These are phyloP conservation scores for Lepidonotus clava DNA, from an alignment of 2,888 invertebrate species.

Conservation along the genomic window DNA sequence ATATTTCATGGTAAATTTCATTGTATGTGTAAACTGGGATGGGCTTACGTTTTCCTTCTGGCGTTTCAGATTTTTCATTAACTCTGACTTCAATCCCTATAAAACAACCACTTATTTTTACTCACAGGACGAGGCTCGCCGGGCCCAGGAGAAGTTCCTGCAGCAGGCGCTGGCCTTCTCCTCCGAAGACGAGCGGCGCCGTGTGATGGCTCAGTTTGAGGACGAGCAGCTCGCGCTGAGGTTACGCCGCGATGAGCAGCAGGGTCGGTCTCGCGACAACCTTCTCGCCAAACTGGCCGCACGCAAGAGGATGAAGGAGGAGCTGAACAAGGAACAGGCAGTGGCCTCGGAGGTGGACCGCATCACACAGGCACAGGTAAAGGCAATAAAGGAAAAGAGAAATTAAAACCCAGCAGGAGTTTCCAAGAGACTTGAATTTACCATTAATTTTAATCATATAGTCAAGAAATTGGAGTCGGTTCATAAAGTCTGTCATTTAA, in stretches of 20 bases:
- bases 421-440: no score
- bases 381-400: no score
- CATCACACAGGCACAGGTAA: conserved; percentile 73
- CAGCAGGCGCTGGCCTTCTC: conserved; percentile 68
- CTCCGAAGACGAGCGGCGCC: conserved; percentile 30
- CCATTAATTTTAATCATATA: no score
- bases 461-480: no score
- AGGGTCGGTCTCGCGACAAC: conserved; percentile 70
- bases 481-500: no score
- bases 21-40: no score
- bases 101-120: neutral
- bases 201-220: neutral
- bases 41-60: no score
- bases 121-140: conserved; percentile 65
- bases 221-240: conserved; percentile 51
- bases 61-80: no score
- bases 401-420: no score
- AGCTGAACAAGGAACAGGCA: conserved; percentile 73
- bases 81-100: no score
- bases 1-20: no score
- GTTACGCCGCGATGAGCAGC: conserved; percentile 65
- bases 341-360: conserved; percentile 75
- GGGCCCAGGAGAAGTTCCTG: conserved; percentile 67
- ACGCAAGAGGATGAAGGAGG: conserved; percentile 76
- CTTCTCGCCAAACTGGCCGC: conserved; percentile 76